A percentile compares a stretch with the other conserved stretches of the same genome.
Conservation (phyloP, 1,140 invertebrate species). For the Drosophila rufa region DNA sequence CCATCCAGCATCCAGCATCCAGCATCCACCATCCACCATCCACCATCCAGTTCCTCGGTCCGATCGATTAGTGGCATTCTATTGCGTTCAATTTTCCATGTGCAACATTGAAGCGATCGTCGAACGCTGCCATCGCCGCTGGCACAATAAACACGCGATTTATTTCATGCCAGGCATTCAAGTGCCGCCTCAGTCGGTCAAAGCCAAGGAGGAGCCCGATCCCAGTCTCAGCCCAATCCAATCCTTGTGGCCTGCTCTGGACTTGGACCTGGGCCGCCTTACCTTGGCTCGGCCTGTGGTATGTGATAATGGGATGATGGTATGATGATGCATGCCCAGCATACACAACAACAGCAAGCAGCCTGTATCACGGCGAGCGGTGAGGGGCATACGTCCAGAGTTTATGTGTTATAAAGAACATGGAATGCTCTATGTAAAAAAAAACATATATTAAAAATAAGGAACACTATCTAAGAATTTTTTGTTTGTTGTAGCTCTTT, state of each 20-base stretch:
- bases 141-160: constrained; percentile 84
- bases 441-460: no score
- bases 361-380: constrained; percentile 29
- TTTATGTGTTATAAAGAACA: not conserved
- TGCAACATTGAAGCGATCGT: constrained; percentile 76
- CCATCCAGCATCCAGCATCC: constrained; percentile 5
- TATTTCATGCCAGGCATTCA: constrained; percentile 83
- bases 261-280: constrained; percentile 39
- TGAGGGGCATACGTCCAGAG: not conserved
- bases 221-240: constrained; percentile 13
- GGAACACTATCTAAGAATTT: no score
- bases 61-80: constrained; percentile 84
- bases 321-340: constrained; percentile 82
- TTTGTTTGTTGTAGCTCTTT: no score
- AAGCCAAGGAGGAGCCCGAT: constrained; percentile 61
- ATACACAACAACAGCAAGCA: constrained; percentile 76
- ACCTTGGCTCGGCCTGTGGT: constrained; percentile 58
- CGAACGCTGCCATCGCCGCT: constrained; percentile 59
- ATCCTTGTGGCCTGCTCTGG: constrained; percentile 35
- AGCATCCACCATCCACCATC: constrained; percentile 27
- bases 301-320: constrained; percentile 84
- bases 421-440: constrained; percentile 34
- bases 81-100: constrained; percentile 84
- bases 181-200: constrained; percentile 79
- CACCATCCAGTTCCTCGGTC: constrained; percentile 40